phyloP scores from a whole-genome alignment of 2,113 vertebrate genomes.

The Varanus komodoensis region DNA sequence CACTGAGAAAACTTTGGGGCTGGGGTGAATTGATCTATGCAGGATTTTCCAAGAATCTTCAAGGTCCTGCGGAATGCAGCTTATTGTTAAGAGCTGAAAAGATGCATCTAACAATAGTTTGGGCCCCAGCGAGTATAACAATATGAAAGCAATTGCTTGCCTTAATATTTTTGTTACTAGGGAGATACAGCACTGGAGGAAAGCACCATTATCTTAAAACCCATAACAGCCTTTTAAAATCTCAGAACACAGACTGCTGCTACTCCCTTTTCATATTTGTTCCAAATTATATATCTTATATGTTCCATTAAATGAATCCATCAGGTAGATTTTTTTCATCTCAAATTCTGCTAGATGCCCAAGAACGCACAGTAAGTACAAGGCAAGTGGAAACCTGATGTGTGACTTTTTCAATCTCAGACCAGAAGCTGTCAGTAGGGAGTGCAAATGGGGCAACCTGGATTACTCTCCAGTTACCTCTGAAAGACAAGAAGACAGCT shows the following conservation, averaged over 20 bases:
- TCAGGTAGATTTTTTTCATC: constrained; percentile 29
- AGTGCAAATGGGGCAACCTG: background rate
- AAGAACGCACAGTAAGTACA: constrained; percentile 6
- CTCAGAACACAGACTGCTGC: constrained; percentile 12
- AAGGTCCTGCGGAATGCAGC: background rate
- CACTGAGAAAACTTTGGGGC: background rate
- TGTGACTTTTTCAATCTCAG: constrained; percentile 37
- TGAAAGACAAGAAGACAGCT: constrained; percentile 28
- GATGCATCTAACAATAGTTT: background rate
- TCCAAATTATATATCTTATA: constrained; percentile 22
- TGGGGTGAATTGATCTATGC: too few species aligned
- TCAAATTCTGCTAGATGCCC: constrained; percentile 22
- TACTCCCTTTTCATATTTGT: constrained; percentile 1
- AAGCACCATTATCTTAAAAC: background rate
- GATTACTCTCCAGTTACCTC: constrained; percentile 37
- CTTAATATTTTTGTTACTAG: constrained; percentile 31
- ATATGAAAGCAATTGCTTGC: background rate
- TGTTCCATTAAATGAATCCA: constrained; percentile 19
- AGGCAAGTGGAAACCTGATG: background rate
- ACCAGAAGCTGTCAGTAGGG: constrained; percentile 30
- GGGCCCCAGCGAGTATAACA: background rate
- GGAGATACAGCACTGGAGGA: background rate
- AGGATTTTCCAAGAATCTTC: background rate
- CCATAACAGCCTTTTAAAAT: constrained; percentile 14
- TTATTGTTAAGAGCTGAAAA: background rate